Base-by-base conservation (phyloP, 1,140 invertebrate genomes). In the Lepeophtheirus salmonis region DNA sequence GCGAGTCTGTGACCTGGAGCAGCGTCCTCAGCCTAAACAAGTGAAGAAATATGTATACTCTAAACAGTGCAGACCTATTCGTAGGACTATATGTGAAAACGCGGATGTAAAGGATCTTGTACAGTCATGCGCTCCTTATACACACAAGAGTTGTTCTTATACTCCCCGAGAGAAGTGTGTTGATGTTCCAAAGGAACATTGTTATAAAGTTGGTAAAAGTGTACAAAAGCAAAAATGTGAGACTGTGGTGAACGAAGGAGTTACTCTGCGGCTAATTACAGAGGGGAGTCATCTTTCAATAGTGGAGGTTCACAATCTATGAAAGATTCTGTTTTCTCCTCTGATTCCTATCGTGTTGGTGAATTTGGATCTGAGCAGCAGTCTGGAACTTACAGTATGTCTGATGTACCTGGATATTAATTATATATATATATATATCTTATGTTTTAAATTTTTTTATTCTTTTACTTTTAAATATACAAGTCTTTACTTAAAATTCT, bases 51-150 rank as follows among this genome's bases (percentile, higher is more conserved):
- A 50, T 20, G 12, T 50, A 2, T 50, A 50, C 10, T 20, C 16
- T 3, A 50, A 50, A 18, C 16, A n/a, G 2, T 50, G 49, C 20
- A n/a, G 49, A 50, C 16, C 16, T 3, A 18, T 50, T 17, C 49
- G 16, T 20, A 50, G 49, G 49, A 50, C 16, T 50, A 50, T 50
- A 17, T 50, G 49, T 20, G 49, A 50, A 10, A 50, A 50, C 49
- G 20, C 49, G 49, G 49, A 50, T 50, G 49, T 50, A n/a, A 50
- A 50, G 49, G 20, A 50, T 17, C 20, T 50, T n/a, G 49, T 50
- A n/a, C 49, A n/a, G 3, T 50, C 49, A 12, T 50, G 49, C 12
- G 49, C 20, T 20, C 16, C 16, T n/a, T 17, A n/a, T 20, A 50
- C 49, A 18, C 49, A 18, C 16, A 50, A 50, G 12, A 17, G 16